Base-by-base conservation (phyloP, 1,140 invertebrate genomes). In the Apis florea region DNA sequence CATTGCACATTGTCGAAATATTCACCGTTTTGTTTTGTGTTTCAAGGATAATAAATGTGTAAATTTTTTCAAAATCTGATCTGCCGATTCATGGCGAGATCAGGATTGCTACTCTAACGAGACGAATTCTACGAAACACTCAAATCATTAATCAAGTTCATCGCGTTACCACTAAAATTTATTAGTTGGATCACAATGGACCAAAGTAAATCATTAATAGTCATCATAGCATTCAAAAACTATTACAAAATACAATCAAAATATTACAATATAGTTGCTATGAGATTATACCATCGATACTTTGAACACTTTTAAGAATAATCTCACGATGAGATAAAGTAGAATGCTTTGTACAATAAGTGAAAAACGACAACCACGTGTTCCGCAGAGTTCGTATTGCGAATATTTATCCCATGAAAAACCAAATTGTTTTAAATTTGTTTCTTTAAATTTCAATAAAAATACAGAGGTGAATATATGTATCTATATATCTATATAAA, bases 1-100 rank as follows among this genome's bases (percentile, higher is more conserved):
- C 84, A 85, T n/a, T 58, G 56, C 58, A 51, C 67, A 86, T 72
- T 80, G 80, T 86, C 80, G 71, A 76, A 86, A 83, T 83, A 83
- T 79, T 86, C 79, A 79, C 9, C 80, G 59, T 70, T 79, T 71
- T 75, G 31, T 17, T 61, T 67, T 69, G 66, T 84, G 51, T 76
- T 64, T 70, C 56, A 26, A 61, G 77, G 68, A 79, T 59, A 68
- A 59, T 82, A 82, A 58, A 63, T 49, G 74, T 77, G 67, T 82
- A 82, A 58, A 54, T 82, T 49, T 77, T 40, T 26, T 56, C 26
- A 59, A 47, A 70, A 70, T 73, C 53, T 79, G 49, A 73, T 40
- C 77, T 73, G 61, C 69, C 26, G 73, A 77, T 59, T 58, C 53
- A 70, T 82, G 74, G 69, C 84, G 49, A 74, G 85, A 82, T 84